These are phyloP conservation scores for Nemurella pictetii DNA, from an alignment of 2,888 invertebrate genomes.

Conservation along the genomic window DNA sequence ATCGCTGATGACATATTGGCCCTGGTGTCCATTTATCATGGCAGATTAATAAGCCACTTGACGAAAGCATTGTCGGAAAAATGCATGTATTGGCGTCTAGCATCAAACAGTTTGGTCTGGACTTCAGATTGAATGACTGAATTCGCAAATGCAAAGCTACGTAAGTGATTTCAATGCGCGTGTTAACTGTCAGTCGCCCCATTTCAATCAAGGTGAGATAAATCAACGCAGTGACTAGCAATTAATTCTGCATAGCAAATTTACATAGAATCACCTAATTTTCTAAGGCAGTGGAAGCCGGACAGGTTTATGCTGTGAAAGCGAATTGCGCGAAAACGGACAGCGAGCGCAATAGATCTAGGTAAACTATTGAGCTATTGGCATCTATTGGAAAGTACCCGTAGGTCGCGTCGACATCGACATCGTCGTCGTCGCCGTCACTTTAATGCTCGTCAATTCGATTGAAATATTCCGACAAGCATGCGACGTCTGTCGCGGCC, in stretches of 20 bases:
- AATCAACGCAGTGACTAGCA: neutral
- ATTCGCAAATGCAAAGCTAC: neutral
- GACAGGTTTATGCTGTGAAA: slow-evolving; percentile 1
- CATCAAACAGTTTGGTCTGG: neutral
- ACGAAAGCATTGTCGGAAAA: neutral
- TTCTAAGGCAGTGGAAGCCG: neutral
- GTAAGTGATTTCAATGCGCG: neutral
- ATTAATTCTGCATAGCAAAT: neutral
- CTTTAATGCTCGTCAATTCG: neutral
- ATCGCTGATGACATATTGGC: neutral
- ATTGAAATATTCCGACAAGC: neutral
- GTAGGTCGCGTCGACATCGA: neutral
- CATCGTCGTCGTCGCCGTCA: neutral
- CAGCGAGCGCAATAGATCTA: neutral
- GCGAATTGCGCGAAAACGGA: neutral
- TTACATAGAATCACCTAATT: neutral
- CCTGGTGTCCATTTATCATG: neutral
- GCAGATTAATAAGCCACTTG: neutral
- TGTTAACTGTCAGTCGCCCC: neutral
- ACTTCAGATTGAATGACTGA: neutral
- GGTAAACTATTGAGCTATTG: too few relatives aligned
- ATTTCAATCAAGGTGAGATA: neutral
- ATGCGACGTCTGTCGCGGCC: neutral
- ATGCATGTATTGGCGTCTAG: neutral
- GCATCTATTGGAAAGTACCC: slow-evolving; percentile 9